phyloP scores from a whole-genome alignment of 1,140 invertebrate species.

The Drosophila prosaltans region DNA sequence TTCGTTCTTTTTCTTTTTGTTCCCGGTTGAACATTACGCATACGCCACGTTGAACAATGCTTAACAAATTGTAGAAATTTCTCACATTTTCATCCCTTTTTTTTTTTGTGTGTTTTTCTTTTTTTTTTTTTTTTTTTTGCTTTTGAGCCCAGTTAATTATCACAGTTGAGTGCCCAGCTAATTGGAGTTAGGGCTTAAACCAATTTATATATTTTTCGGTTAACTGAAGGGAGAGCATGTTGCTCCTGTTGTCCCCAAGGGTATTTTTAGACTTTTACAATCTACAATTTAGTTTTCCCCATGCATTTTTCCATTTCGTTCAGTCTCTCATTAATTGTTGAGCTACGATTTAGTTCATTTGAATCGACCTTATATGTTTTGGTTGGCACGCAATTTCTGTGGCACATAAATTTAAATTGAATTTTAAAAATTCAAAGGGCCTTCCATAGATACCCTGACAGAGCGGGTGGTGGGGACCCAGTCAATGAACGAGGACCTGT shows the following conservation, averaged over 20 bases:
- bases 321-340: background rate
- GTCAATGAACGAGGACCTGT: background rate
- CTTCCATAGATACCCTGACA: conserved; percentile 34
- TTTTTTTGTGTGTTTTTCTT: conserved; percentile 16
- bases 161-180: conserved; percentile 62
- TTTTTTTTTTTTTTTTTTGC: background rate
- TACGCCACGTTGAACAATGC: conserved; percentile 67
- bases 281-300: conserved; percentile 34
- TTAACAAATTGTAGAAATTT: conserved; percentile 37
- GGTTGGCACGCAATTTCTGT: conserved; percentile 57
- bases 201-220: conserved; percentile 10
- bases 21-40: conserved; percentile 54
- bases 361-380: conserved; percentile 28
- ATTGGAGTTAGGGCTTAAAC: conserved; percentile 58
- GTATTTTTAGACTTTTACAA: conserved; percentile 13
- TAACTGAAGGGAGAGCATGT: conserved; percentile 12
- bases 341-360: conserved; percentile 2
- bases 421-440: conserved; percentile 77
- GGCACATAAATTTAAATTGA: conserved; percentile 72
- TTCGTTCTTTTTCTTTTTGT: conserved; percentile 14
- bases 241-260: conserved; percentile 15
- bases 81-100: conserved; percentile 30
- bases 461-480: background rate
- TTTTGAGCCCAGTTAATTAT: conserved; percentile 64
- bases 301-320: no score